Evolutionary conservation across 1,140 invertebrate species (phyloP).

Genomic region (Samia ricini): DNA sequence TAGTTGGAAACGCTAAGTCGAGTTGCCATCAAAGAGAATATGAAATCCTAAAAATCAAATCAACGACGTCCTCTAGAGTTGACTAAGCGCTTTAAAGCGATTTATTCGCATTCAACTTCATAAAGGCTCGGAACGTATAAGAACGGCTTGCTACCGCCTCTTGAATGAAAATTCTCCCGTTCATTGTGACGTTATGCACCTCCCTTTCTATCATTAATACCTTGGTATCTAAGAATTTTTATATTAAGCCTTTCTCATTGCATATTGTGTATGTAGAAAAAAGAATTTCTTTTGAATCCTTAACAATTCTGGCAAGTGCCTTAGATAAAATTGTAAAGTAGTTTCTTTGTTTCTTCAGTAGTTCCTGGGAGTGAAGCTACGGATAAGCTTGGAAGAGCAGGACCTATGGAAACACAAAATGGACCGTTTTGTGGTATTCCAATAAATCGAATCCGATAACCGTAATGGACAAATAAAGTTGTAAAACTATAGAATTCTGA

Average conservation of each 20-base stretch:
- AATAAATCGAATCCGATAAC: too few species aligned
- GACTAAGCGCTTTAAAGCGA: neutral
- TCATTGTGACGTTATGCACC: neutral
- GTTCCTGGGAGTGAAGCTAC: too few species aligned
- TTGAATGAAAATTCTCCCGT: neutral
- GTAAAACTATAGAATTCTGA: too few species aligned
- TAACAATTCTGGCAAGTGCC: too few species aligned
- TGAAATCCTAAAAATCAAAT: neutral
- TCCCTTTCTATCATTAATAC: neutral
- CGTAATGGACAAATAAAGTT: too few species aligned
- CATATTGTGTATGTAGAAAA: too few species aligned
- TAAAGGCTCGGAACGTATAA: neutral
- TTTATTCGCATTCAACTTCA: neutral
- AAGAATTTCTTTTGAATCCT: too few species aligned
- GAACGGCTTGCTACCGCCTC: neutral
- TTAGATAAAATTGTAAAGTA: too few species aligned
- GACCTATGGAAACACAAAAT: too few species aligned
- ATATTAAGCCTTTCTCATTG: neutral
- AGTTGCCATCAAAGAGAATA: neutral
- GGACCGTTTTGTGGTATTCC: too few species aligned
- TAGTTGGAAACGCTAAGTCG: neutral
- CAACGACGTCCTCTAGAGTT: neutral
- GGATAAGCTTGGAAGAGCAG: too few species aligned
- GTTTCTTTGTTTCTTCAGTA: too few species aligned
- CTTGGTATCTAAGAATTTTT: neutral